Evolutionary conservation across 2,797 vertebrate species (phyloP).

Genomic region (Melanitta fusca): DNA sequence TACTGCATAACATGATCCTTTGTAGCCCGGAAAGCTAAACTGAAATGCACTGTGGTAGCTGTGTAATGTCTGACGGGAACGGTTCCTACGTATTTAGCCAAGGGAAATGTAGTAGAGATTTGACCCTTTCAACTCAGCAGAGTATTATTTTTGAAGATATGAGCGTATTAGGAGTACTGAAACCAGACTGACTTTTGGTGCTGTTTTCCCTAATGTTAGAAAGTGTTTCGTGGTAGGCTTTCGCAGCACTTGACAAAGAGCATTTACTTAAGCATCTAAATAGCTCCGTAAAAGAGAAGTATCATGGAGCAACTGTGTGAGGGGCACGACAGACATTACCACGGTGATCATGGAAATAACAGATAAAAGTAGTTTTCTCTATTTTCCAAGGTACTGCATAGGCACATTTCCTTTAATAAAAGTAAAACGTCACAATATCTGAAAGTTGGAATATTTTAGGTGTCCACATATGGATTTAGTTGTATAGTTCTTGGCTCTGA

Average conservation of each 20-base stretch:
- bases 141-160: not conserved
- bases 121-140: not conserved
- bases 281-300: not conserved
- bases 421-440: not conserved
- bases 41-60: not conserved
- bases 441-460: not conserved
- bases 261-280: not conserved
- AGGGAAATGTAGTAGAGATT: not conserved
- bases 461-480: not conserved
- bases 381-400: not conserved
- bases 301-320: not conserved
- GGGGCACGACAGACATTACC: not conserved
- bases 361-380: not conserved
- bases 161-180: not conserved
- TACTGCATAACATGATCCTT: slow-evolving; percentile 10
- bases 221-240: not conserved
- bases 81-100: slow-evolving; percentile 1
- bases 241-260: not conserved
- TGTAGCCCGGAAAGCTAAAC: not conserved
- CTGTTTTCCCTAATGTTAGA: not conserved
- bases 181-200: not conserved
- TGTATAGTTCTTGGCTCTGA: not conserved
- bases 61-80: not conserved
- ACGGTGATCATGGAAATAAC: not conserved
- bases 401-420: not conserved